Percentiles rank a stretch among this genome's conserved stretches.
phyloP scores from a whole-genome alignment of 92 coral and sea anemone genomes.

The Diadumene lineata region DNA sequence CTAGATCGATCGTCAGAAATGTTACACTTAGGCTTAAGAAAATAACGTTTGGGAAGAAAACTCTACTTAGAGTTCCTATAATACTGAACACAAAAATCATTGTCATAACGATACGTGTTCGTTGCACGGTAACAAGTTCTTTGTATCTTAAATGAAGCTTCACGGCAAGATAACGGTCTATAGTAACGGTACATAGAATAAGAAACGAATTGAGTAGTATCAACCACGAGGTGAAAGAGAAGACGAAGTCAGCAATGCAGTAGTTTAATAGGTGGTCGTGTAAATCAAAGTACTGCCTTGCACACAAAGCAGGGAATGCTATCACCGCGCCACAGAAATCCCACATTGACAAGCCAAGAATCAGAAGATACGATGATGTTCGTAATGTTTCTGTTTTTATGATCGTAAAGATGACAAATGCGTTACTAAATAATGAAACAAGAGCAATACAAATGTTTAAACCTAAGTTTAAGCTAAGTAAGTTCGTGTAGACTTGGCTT shows the following conservation, averaged over 20 bases:
- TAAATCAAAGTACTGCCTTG: background rate
- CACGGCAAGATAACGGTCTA: conserved; percentile 26
- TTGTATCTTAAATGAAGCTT: conserved; percentile 15
- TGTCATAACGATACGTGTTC: background rate
- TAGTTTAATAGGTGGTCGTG: background rate
- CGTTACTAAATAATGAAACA: background rate
- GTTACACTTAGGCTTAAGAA: background rate
- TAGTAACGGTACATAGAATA: background rate
- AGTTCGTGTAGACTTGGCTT: background rate
- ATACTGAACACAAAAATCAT: background rate
- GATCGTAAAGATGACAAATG: background rate
- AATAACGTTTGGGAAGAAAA: background rate
- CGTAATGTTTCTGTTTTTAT: background rate
- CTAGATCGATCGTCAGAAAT: conserved; percentile 11
- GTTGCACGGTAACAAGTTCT: background rate
- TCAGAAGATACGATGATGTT: background rate
- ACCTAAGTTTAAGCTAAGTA: background rate
- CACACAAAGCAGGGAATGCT: background rate
- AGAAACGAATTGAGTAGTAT: background rate
- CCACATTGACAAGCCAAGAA: conserved; percentile 14
- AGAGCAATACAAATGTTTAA: background rate
- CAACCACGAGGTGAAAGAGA: background rate
- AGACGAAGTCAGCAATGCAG: background rate
- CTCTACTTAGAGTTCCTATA: background rate
- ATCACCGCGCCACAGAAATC: conserved; percentile 1